These are phyloP conservation scores for Colossoma macropomum DNA, from an alignment of 2,113 vertebrate genomes.

Conservation along the genomic window DNA sequence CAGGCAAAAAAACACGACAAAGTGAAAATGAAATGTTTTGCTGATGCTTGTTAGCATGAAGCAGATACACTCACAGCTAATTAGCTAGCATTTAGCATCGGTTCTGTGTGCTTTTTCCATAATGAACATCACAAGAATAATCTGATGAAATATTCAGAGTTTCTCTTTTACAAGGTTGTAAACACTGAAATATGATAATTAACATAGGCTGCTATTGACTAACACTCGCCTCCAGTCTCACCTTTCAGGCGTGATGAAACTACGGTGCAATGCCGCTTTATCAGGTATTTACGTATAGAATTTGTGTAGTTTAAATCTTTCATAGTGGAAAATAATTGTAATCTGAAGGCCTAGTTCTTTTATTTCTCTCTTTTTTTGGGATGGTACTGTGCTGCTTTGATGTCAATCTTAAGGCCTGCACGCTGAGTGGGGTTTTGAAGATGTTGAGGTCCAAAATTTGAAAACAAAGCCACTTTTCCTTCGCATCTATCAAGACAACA, in stretches of 20 bases:
- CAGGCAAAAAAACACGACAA: neutral
- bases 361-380: conserved; percentile 8
- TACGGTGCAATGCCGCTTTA: neutral
- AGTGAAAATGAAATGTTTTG: neutral
- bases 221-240: conserved; percentile 7
- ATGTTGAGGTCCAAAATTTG: conserved; percentile 4
- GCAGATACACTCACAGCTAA: conserved; percentile 3
- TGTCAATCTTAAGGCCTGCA: conserved; percentile 5
- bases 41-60: neutral
- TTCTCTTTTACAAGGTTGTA: conserved; percentile 29
- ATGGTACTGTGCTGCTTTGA: conserved; percentile 37
- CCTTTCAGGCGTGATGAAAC: conserved; percentile 52
- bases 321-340: neutral
- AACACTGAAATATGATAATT: conserved; percentile 40
- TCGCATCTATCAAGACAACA: conserved; percentile 8
- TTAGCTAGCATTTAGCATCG: conserved; percentile 7
- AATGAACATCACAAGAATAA: conserved; percentile 42
- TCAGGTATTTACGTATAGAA: conserved; percentile 25
- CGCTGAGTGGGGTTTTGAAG: conserved; percentile 30
- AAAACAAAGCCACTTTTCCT: conserved; percentile 41
- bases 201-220: neutral
- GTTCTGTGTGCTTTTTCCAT: conserved; percentile 22
- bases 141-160: conserved; percentile 49
- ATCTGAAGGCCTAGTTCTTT: neutral
- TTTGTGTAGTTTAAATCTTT: neutral